phyloP scores from a whole-genome alignment of 1,140 invertebrate species.

The Drosophila pseudoananassae region DNA sequence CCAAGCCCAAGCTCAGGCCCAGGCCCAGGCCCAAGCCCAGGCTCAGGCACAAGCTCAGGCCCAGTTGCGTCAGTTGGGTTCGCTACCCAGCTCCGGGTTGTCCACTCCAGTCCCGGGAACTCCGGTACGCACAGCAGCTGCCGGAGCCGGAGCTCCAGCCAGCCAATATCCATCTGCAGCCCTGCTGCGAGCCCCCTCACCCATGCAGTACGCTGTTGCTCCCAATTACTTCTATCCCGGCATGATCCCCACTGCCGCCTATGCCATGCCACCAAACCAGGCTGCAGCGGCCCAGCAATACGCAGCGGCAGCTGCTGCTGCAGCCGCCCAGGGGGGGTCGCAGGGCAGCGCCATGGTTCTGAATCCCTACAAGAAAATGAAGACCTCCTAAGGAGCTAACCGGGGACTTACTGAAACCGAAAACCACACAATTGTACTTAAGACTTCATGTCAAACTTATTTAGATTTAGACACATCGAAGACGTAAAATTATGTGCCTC shows the following conservation, averaged over 20 bases:
- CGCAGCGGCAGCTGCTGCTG: constrained; percentile 58
- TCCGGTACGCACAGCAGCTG: constrained; percentile 67
- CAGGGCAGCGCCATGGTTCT: constrained; percentile 87
- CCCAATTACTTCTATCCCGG: constrained; percentile 74
- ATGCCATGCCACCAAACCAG: constrained; percentile 60
- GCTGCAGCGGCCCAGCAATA: constrained; percentile 59
- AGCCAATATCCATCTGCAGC: constrained; percentile 37
- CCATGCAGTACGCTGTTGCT: constrained; percentile 66
- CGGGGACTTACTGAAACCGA: neutral
- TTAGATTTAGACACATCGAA: constrained; percentile 53
- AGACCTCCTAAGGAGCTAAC: constrained; percentile 88
- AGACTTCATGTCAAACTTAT: constrained; percentile 38
- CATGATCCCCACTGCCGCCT: constrained; percentile 64
- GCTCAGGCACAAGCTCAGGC: constrained; percentile 60
- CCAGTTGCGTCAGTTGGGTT: constrained; percentile 76
- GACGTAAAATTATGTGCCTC: constrained; percentile 74
- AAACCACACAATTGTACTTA: constrained; percentile 62
- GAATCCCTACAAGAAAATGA: constrained; percentile 94
- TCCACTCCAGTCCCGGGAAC: constrained; percentile 76
- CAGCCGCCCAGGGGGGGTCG: constrained; percentile 67
- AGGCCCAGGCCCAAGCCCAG: constrained; percentile 49
- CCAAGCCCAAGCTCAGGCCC: constrained; percentile 39
- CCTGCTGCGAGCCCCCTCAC: constrained; percentile 52
- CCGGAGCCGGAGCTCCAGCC: constrained; percentile 5
- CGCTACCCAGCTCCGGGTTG: constrained; percentile 84